Conservation (phyloP, 2,113 vertebrate genomes). For the Coptodon bakossiorum region DNA sequence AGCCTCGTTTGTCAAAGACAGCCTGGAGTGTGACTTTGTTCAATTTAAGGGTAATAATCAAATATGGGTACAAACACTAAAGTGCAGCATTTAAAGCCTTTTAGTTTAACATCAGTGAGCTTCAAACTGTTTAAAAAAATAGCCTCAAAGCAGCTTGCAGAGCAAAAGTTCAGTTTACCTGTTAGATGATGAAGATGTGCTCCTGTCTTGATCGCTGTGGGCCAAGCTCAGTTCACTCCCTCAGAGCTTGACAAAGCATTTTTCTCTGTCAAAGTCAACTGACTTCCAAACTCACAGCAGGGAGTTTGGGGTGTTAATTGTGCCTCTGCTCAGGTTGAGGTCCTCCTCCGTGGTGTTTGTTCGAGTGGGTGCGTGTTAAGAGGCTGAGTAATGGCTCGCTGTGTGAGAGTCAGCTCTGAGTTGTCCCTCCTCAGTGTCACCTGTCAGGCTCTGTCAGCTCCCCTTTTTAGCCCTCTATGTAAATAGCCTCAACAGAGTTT, state of each 20-base stretch:
- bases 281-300: background rate
- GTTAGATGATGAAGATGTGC: background rate
- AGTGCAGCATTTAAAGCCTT: background rate
- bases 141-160: background rate
- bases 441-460: conserved; percentile 38
- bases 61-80: background rate
- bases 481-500: conserved; percentile 38
- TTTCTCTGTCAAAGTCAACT: background rate
- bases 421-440: conserved; percentile 38
- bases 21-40: background rate
- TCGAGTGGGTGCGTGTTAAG: background rate
- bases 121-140: background rate
- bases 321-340: background rate
- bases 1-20: background rate
- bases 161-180: conserved; percentile 34
- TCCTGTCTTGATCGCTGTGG: background rate
- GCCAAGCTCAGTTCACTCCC: background rate
- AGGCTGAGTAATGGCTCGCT: background rate
- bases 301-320: background rate
- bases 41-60: background rate
- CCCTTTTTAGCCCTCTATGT: conserved; percentile 55
- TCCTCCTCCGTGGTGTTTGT: conserved; percentile 10
- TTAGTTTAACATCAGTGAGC: background rate
- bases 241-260: background rate
- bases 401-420: background rate